Evolutionary conservation across 2,888 invertebrate species (phyloP).

Genomic region (Parthenolecanium corni): DNA sequence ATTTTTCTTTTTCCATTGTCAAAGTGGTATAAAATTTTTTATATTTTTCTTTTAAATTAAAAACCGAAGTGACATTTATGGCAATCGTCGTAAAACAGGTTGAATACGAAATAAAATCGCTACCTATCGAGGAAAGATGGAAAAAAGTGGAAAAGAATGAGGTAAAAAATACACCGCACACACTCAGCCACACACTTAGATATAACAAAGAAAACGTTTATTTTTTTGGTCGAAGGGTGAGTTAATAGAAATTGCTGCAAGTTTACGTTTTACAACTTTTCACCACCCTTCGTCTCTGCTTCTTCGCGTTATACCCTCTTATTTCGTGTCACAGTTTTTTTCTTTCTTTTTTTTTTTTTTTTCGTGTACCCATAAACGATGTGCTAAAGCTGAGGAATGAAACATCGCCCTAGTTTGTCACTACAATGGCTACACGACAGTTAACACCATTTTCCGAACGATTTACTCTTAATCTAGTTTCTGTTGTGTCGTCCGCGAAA

Average conservation of each 20-base stretch:
- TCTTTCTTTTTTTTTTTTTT: constrained; percentile 4
- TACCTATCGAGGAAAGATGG: too few relatives aligned
- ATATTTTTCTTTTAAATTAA: too few relatives aligned
- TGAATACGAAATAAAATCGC: too few relatives aligned
- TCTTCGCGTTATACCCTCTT: too few relatives aligned
- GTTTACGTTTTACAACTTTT: constrained; percentile 27
- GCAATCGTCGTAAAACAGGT: too few relatives aligned
- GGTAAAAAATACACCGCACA: too few relatives aligned
- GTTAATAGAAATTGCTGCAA: constrained; percentile 29
- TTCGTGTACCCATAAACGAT: constrained; percentile 1
- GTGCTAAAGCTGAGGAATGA: constrained; percentile 18
- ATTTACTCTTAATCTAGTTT: constrained; percentile 28
- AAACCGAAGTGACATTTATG: too few relatives aligned
- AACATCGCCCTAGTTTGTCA: constrained; percentile 29
- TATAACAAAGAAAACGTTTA: too few relatives aligned
- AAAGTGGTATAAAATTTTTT: too few relatives aligned
- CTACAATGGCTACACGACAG: constrained; percentile 28
- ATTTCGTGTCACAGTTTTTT: not conserved
- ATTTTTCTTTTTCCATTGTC: too few relatives aligned
- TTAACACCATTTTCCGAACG: constrained; percentile 28
- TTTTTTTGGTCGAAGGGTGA: constrained; percentile 2
- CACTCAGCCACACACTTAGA: too few relatives aligned
- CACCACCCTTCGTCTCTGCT: not conserved
- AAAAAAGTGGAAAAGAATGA: too few relatives aligned
- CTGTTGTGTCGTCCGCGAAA: constrained; percentile 17